Conservation (phyloP, 1,140 invertebrate genomes). For the Drosophila tani region DNA sequence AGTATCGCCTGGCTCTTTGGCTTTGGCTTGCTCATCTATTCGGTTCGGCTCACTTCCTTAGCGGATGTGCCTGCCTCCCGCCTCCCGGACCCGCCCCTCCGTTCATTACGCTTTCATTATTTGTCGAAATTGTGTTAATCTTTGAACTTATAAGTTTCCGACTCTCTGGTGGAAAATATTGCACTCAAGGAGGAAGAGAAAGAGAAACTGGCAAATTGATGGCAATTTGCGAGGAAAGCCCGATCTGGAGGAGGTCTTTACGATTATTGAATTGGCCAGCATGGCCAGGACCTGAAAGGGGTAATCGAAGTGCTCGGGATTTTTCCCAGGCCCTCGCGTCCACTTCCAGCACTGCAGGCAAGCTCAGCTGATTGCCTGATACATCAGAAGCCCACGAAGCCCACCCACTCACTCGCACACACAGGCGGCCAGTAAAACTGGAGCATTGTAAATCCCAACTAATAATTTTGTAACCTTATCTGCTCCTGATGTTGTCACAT, state of each 20-base stretch:
- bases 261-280: constrained; percentile 62
- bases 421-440: constrained; percentile 57
- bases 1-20: constrained; percentile 45
- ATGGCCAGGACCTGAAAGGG: constrained; percentile 29
- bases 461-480: constrained; percentile 84
- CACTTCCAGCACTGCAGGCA: constrained; percentile 1
- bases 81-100: constrained; percentile 4
- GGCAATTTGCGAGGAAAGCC: constrained; percentile 52
- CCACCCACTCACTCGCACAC: constrained; percentile 14
- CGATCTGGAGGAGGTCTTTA: constrained; percentile 24
- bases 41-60: constrained; percentile 24
- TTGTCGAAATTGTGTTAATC: constrained; percentile 82
- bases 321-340: neutral
- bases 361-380: constrained; percentile 43
- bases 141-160: constrained; percentile 62
- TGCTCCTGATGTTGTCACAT: constrained; percentile 70
- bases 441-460: constrained; percentile 82
- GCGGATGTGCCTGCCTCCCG: constrained; percentile 10
- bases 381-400: constrained; percentile 37
- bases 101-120: constrained; percentile 81
- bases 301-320: constrained; percentile 33
- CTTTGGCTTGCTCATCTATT: constrained; percentile 35
- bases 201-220: constrained; percentile 61
- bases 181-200: constrained; percentile 14
- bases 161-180: constrained; percentile 35